Evolutionary conservation across 2,888 invertebrate species (phyloP), one percentile per base, ranked within the genome.

Genomic region (Drosophila melanosoma): DNA sequence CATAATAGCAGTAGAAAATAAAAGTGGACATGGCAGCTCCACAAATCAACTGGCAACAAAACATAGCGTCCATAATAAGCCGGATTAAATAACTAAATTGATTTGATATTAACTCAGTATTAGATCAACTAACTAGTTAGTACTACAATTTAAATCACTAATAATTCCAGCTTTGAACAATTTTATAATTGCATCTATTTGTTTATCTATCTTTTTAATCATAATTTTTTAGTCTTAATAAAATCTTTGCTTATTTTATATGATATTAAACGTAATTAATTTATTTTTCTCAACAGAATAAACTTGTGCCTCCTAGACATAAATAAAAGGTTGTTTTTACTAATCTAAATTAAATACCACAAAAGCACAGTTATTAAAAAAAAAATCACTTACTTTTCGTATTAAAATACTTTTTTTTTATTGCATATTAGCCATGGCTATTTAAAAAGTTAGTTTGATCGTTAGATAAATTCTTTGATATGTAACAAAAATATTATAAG

Each of bases 41-140:
- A 59, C 38, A 76, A 61, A 66, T 63, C 57, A 80, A 66, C 81
- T 54, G 61, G 61, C 74, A 72, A 66, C 56, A 76, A 79, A 84
- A 75, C 82, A 68, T 68, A 84, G 87, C 88, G 85, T 82, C 90
- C 75, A 78, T 90, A 85, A 85, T 85, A 85, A 85, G 86, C 72
- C 80, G 80, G 75, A 88, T 85, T 85, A 90, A 85, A 86, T 85
- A 85, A 85, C 80, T 75, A 69, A 72, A 42, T 3, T 20, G 15
- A 20, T 54, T 26, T 51, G 29, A 26, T 57, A 7, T 12, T 54
- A n/a, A 26, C 11, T 17, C 7, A 2, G 20, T 29, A 29, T 29
- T 6, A 0, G 1, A 29, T 29, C 29, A 29, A 48, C 23, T 48
- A 26, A 48, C 23, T 48, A 23, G 29, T n/a, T 29, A n/a, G 49